A percentile compares a stretch with the other conserved stretches of the same genome.
Conservation (phyloP, 2,113 vertebrate species). For the Antechinus flavipes region DNA sequence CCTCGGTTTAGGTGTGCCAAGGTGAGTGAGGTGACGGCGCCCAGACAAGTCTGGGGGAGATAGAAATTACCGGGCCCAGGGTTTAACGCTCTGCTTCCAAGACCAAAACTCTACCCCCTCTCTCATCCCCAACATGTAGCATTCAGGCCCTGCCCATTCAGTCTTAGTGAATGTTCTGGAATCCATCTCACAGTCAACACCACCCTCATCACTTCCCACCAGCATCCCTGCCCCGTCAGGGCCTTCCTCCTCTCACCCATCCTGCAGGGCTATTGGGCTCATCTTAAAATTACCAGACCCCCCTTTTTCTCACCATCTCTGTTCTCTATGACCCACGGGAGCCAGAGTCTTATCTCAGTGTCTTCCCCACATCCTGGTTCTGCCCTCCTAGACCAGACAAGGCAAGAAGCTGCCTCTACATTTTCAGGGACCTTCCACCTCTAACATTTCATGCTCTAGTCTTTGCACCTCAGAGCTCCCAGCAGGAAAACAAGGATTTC, state of each 20-base stretch:
- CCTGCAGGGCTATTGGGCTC: not conserved
- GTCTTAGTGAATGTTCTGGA: not conserved
- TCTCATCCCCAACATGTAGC: not conserved
- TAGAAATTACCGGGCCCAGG: not conserved
- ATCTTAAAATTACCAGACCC: not conserved
- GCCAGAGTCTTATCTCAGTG: not conserved
- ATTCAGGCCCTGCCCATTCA: not conserved
- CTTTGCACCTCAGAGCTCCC: not conserved
- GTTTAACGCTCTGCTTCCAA: not conserved
- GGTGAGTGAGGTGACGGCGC: not conserved
- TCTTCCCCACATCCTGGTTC: not conserved
- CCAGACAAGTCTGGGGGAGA: too few relatives aligned
- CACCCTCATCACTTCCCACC: not conserved
- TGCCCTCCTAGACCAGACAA: not conserved
- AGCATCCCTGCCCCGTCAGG: not conserved
- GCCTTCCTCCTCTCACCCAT: not conserved
- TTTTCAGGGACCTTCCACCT: not conserved
- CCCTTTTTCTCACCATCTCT: not conserved
- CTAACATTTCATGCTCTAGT: not conserved
- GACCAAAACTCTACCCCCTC: not conserved
- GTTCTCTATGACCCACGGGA: not conserved
- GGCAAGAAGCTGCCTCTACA: not conserved
- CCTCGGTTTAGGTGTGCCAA: not conserved
- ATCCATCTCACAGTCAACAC: not conserved
- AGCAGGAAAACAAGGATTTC: not conserved